Base-by-base conservation (phyloP, 2,113 vertebrate genomes). In the Microtus ochrogaster region DNA sequence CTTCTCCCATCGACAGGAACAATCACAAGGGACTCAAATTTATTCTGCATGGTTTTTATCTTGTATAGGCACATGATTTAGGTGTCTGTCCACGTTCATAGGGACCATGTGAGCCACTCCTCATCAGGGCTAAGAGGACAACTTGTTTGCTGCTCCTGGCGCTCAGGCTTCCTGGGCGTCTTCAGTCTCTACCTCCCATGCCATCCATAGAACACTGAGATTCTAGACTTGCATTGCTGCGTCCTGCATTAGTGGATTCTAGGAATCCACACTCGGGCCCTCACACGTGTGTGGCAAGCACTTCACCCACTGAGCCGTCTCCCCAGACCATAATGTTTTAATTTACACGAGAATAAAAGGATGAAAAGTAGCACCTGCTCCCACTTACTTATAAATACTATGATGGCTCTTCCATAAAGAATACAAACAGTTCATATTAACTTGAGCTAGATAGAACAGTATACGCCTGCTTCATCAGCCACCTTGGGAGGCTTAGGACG, bases 381-480 rank as follows among this genome's bases (percentile, higher is more conserved):
- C 11, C 13, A 49, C 72, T 87, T 63, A 81, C 58, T 95, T 88
- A 8, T 74, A 92, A 84, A 52, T 68, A 72, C 85, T 83, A 82
- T 92, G 28, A 63, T 82, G 30, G 73, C 12, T 89, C n/a, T 61
- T 79, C 95, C 24, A 26, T 88, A 82, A 84, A 92, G 4, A 61
- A 14, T 92, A 58, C 91, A 94, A 58, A 12, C 61, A 84, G 33
- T 14, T 81, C 44, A 44, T 47, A 89, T 68, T 78, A 68, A 96
- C 63, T 76, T 17, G 89, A 90, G 72, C 83, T 28, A 49, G 24
- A 44, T 13, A 22, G 68, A 30, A n/a, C 70, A 41, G 72, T 44
- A 28, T 11, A 21, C 3, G 19, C 19, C n/a, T 63, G 24, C 8
- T 22, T 13, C 47, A 30, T 33, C 39, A 63, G 88, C 30, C 36